Percentiles rank a stretch among this genome's conserved stretches.
Conservation (phyloP, 2,113 vertebrate genomes). For the Myocastor coypus region DNA sequence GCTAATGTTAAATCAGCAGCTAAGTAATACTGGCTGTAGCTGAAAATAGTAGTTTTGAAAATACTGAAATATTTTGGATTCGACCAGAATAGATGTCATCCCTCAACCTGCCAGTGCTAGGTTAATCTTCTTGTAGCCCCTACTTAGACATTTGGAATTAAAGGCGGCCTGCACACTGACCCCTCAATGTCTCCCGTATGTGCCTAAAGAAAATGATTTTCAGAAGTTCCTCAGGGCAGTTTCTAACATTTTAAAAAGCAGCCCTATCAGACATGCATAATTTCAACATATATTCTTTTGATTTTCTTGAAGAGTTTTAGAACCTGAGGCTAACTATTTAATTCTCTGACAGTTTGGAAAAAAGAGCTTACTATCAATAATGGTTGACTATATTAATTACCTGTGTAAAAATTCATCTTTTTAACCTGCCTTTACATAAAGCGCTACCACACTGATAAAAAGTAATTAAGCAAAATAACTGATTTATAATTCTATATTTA, state of each 20-base stretch:
- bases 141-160: background rate
- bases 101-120: background rate
- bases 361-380: background rate
- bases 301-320: conserved; percentile 3
- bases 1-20: background rate
- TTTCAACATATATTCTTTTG: conserved; percentile 12
- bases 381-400: background rate
- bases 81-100: background rate
- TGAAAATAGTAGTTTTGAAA: background rate
- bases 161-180: background rate
- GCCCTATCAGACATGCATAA: background rate
- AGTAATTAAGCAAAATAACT: background rate
- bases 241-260: conserved; percentile 46
- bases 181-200: background rate
- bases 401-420: background rate
- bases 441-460: background rate
- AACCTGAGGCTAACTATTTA: background rate
- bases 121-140: background rate
- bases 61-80: background rate
- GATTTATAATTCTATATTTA: background rate
- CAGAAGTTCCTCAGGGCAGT: background rate
- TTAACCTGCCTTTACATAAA: background rate
- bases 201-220: background rate
- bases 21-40: background rate
- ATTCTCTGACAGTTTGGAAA: background rate